Conservation (phyloP, 2,797 vertebrate genomes). For the Falco biarmicus region DNA sequence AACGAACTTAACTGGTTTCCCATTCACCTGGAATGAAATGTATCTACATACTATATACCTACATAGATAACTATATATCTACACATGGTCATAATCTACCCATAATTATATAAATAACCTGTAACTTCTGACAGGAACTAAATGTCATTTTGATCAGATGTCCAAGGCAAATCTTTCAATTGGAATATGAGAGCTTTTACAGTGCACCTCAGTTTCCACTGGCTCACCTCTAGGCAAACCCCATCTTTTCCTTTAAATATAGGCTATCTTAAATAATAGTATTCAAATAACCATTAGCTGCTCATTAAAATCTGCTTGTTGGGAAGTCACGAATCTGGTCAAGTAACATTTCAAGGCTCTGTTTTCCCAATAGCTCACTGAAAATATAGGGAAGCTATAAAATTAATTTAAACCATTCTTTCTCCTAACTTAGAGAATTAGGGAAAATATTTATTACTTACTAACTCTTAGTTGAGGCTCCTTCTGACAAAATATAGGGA, state of each 20-base stretch:
- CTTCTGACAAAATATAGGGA: conserved; percentile 7
- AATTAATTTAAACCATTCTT: conserved; percentile 9
- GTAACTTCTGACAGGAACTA: neutral
- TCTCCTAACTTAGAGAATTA: conserved; percentile 25
- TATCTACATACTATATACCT: neutral
- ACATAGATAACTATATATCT: neutral
- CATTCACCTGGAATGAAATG: neutral
- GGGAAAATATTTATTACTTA: conserved; percentile 34
- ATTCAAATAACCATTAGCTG: neutral
- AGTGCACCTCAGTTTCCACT: neutral
- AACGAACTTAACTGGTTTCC: neutral
- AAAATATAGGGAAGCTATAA: conserved; percentile 15
- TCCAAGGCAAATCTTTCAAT: neutral
- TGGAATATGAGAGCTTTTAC: neutral
- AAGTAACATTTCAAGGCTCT: neutral
- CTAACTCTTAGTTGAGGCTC: neutral
- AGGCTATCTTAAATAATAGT: neutral
- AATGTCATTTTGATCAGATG: neutral
- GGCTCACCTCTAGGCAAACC: neutral
- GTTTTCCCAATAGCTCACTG: neutral
- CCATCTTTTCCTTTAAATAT: neutral
- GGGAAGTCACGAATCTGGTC: neutral
- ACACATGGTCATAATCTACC: neutral
- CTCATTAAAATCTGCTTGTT: neutral
- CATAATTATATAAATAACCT: neutral